These are phyloP conservation scores for Ptilonorhynchus violaceus DNA, from an alignment of 2,113 vertebrate species.

Conservation along the genomic window DNA sequence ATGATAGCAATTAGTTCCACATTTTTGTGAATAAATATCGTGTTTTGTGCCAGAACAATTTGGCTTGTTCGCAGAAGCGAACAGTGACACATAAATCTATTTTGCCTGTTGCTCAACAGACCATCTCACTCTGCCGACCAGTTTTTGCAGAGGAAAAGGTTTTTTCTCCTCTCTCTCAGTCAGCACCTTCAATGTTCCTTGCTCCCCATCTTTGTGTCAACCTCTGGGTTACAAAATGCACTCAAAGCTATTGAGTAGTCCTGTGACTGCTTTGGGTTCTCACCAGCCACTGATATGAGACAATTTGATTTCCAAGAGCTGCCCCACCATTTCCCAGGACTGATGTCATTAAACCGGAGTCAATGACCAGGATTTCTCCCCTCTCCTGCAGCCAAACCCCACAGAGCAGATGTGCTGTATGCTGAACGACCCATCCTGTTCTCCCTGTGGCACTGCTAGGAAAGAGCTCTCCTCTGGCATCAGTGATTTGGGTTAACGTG, in stretches of 20 bases:
- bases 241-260: neutral
- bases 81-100: constrained; percentile 48
- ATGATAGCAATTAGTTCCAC: constrained; percentile 59
- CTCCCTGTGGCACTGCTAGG: neutral
- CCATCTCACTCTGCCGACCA: neutral
- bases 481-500: neutral
- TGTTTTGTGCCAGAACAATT: constrained; percentile 30
- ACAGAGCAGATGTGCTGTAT: neutral
- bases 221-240: neutral
- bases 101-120: constrained; percentile 45
- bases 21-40: constrained; percentile 49
- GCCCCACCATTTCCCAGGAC: neutral
- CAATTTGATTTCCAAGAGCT: neutral
- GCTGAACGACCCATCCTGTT: neutral
- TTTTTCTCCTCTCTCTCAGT: neutral
- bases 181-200: neutral
- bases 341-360: neutral
- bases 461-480: neutral
- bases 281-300: neutral
- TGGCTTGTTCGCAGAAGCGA: neutral
- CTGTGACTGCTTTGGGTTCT: neutral
- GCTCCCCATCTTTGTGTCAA: neutral
- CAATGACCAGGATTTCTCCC: neutral
- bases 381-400: neutral
- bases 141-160: neutral